Conservation (phyloP, 2,888 invertebrate genomes). For the Melanargia galathea region DNA sequence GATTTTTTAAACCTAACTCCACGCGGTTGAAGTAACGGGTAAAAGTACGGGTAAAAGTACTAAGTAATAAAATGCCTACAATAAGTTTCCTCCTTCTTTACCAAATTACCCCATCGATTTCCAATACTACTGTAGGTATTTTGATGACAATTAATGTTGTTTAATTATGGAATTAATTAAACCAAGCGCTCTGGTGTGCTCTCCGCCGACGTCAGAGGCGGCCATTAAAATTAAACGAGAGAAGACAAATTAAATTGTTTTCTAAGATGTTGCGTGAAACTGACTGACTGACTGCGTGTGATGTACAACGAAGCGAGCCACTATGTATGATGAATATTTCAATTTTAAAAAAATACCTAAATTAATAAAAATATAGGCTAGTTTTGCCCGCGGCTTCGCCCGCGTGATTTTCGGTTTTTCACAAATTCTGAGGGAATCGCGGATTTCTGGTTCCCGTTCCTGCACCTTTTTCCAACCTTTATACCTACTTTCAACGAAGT, state of each 20-base stretch:
- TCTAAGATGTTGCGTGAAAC: not conserved
- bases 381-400: too few species aligned
- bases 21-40: too few species aligned
- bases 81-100: not conserved
- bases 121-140: not conserved
- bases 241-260: slow-evolving; percentile 23
- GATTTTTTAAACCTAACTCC: too few species aligned
- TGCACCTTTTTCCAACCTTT: too few species aligned
- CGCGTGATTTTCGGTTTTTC: too few species aligned
- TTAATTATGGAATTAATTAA: slow-evolving; percentile 16
- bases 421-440: too few species aligned
- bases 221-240: slow-evolving; percentile 11
- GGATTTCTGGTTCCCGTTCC: too few species aligned
- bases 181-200: not conserved
- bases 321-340: not conserved
- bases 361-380: too few species aligned
- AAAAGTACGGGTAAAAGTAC: too few species aligned
- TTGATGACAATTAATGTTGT: slow-evolving; percentile 1
- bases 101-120: not conserved
- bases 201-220: not conserved
- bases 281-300: not conserved
- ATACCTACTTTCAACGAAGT: too few species aligned
- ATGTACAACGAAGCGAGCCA: not conserved
- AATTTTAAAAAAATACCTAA: not conserved
- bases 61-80: not conserved